These are phyloP conservation scores for Oryzias melastigma DNA, from an alignment of 2,113 vertebrate genomes.

Conservation along the genomic window DNA sequence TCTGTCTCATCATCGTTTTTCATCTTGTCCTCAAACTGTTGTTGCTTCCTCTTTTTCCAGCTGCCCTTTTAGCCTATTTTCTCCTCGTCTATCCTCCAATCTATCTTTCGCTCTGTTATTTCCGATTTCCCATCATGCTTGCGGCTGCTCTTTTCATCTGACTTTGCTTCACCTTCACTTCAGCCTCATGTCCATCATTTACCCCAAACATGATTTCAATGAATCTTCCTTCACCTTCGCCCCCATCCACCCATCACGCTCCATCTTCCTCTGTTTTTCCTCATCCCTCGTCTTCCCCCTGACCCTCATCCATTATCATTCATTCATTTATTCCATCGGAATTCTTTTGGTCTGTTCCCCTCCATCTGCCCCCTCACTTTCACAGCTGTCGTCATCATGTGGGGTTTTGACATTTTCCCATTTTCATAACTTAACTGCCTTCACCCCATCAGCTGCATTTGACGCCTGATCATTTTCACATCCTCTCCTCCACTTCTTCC, in stretches of 20 bases:
- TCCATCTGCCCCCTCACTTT: not conserved
- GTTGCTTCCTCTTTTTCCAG: conserved; percentile 6
- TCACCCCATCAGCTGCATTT: conserved; percentile 38
- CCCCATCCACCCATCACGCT: conserved; percentile 10
- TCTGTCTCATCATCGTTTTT: conserved; percentile 38
- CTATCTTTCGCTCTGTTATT: conserved; percentile 21
- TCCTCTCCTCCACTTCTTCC: conserved; percentile 13
- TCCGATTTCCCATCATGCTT: conserved; percentile 12
- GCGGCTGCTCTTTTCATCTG: not conserved
- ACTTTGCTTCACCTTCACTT: conserved; percentile 32
- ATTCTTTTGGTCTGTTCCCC: conserved; percentile 1
- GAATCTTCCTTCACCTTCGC: conserved; percentile 8
- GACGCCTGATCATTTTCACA: conserved; percentile 36
- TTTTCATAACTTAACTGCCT: conserved; percentile 50
- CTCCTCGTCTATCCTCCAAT: conserved; percentile 9
- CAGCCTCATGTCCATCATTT: conserved; percentile 28
- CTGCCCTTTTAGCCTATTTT: conserved; percentile 1
- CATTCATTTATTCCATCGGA: conserved; percentile 34
- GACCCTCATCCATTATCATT: conserved; percentile 41
- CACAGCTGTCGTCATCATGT: conserved; percentile 42
- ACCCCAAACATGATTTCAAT: conserved; percentile 12
- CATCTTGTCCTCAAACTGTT: conserved; percentile 26
- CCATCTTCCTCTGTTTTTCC: conserved; percentile 25
- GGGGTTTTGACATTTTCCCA: conserved; percentile 52
- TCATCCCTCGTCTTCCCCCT: conserved; percentile 5